Evolutionary conservation across 2,797 vertebrate genomes (phyloP).

Genomic region (Mareca penelope): DNA sequence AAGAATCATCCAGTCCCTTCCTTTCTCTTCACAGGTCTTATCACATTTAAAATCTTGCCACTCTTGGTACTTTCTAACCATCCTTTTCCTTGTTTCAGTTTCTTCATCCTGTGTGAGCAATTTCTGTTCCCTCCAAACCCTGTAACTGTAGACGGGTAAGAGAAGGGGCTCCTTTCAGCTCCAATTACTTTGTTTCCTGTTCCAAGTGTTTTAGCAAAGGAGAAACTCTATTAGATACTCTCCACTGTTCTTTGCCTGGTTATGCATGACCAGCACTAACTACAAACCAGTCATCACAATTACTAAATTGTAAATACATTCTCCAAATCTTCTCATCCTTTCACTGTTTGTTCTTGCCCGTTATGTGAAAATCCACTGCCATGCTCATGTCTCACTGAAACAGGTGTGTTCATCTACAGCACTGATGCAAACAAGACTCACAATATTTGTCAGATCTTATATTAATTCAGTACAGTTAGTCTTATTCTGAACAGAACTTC

Average conservation of each 20-base stretch:
- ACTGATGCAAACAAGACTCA: not conserved
- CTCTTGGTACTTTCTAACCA: not conserved
- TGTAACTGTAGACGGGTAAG: not conserved
- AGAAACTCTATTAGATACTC: not conserved
- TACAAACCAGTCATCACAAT: not conserved
- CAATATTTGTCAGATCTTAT: not conserved
- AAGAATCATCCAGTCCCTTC: not conserved
- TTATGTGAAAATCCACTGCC: not conserved
- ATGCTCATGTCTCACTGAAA: not conserved
- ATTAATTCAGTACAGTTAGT: not conserved
- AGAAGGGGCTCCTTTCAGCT: not conserved
- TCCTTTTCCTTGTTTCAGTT: not conserved
- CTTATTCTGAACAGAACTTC: not conserved
- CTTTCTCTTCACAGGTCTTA: not conserved
- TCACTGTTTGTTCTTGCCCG: not conserved
- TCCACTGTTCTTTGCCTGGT: not conserved
- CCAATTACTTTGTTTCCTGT: not conserved
- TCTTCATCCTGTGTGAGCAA: not conserved
- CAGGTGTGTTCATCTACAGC: not conserved
- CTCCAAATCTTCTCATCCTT: not conserved
- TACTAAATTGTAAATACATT: not conserved
- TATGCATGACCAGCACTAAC: not conserved
- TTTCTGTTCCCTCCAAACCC: not conserved
- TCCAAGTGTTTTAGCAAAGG: not conserved
- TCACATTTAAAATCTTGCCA: not conserved